Base-by-base conservation (phyloP, 2,888 invertebrate genomes). In the Octonoba sinensis region DNA sequence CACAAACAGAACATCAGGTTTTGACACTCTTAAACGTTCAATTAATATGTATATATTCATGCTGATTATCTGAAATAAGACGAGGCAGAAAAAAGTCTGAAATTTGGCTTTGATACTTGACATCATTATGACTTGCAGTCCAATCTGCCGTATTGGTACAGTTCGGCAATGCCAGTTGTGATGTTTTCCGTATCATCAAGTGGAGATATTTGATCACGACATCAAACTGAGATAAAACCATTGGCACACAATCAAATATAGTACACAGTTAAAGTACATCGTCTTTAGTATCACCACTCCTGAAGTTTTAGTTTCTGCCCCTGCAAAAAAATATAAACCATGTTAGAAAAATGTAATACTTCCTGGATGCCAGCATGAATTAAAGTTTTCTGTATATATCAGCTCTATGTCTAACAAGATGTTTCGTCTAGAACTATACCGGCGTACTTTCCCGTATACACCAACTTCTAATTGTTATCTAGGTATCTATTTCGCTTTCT, bases 21-120 rank as follows among this genome's bases (percentile, higher is more conserved):
- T 59, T 69, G 47, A 20, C 62, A 51, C n/a, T 8, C 20, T 20
- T 71, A 20, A 18, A 20, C n/a, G 54, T 46, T 46, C 73, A 46
- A 44, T 54, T 73, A 16, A 24, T 51, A 72, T 51, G 36, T 36
- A 36, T 36, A 36, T 36, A 36, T 36, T 36, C 36, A 36, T 36
- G 36, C 36, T 79, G 79, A 79, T 79, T 79, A 79, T 79, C 79
- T 79, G 54, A 67, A 79, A 79, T 73, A 67, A 79, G 47, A 36
- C 67, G 62, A 79, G 73, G 79, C 79, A 73, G 67, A 67, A 79
- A 62, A 72, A 59, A 67, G 47, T 73, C 56, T 46, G 51, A 73
- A 56, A 62, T 73, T 73, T 73, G 79, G 73, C 79, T 44, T 64
- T 56, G 56, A 75, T 49, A 71, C 62, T 18, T 44, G 13, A 60